These are phyloP conservation scores for Shinisaurus crocodilurus DNA, from an alignment of 2,113 vertebrate species.

Conservation along the genomic window DNA sequence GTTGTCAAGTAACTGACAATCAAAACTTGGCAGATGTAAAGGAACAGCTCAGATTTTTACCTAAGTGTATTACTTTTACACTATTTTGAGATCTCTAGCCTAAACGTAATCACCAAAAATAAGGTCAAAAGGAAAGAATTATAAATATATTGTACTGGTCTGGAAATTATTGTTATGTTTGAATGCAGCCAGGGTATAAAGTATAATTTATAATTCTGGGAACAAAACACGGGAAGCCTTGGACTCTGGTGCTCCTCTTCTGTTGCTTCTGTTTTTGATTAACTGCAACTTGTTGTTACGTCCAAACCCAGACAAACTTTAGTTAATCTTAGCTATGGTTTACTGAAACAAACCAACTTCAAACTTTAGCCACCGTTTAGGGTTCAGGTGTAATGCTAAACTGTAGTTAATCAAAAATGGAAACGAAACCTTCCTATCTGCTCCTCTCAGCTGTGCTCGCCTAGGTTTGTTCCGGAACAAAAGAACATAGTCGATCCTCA, in stretches of 20 bases:
- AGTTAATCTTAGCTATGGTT: background rate
- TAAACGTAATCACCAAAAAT: background rate
- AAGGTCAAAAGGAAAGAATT: background rate
- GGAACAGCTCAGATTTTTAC: conserved; percentile 27
- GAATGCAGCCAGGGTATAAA: too few species aligned
- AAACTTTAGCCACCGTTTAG: background rate
- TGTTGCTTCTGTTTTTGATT: background rate
- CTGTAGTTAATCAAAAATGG: background rate
- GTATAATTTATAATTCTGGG: background rate
- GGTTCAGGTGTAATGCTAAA: too few species aligned
- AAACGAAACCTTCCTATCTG: background rate
- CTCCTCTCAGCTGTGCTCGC: background rate
- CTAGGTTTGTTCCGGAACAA: too few species aligned
- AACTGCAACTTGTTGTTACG: background rate
- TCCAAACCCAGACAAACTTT: background rate
- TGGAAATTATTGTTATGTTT: too few species aligned
- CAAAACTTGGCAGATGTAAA: conserved; percentile 4
- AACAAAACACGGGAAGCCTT: background rate
- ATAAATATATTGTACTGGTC: background rate
- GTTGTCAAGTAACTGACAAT: background rate
- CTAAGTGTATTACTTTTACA: background rate
- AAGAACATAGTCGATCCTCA: too few species aligned
- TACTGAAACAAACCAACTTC: background rate
- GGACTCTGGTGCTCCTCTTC: background rate
- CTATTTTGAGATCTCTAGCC: background rate